Evolutionary conservation across 2,113 vertebrate species (phyloP), one percentile per base, ranked within the genome.

Genomic region (Polyodon spathula): DNA sequence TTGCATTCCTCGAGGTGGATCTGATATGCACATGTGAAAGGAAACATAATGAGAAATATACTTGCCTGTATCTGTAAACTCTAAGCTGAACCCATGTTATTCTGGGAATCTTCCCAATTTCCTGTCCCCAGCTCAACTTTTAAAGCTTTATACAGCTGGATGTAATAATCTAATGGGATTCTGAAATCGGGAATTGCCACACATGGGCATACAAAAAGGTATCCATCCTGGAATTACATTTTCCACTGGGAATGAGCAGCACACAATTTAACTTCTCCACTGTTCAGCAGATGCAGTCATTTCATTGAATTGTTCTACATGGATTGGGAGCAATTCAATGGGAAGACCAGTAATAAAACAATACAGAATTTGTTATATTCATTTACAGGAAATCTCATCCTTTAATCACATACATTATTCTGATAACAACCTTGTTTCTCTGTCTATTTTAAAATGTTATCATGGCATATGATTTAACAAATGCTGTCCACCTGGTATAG

Each of bases 401-500:
- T 50, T 50, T n/a, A n/a, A n/a, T 11, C 2, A n/a, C 46, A 50
- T n/a, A 50, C 11, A n/a, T 50, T 50, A 8, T 43, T 6, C 42
- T 6, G 42, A 43, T 43, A 43, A 43, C 5, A 43, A 10, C n/a
- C 10, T 12, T 50, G 46, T 12, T 5, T 50, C n/a, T 12, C 46
- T 50, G 46, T 10, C 10, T n/a, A 50, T 12, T 50, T 50, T 63
- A 63, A 63, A 58, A 12, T 16, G 4, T 17, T 43, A 40, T 48
- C 56, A 53, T 58, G 12, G 46, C 2, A 66, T 60, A 61, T 44
- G 1, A 63, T 64, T 63, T 60, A 59, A 56, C 56, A 46, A 64
- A 58, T 50, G 42, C 51, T 57, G 58, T 57, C 50, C 14, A 43
- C 58, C 43, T 42, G 42, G n/a, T 40, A 60, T 53, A 50, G 38